Evolutionary conservation across 2,888 invertebrate species (phyloP).

Genomic region (Anticlea derivata): DNA sequence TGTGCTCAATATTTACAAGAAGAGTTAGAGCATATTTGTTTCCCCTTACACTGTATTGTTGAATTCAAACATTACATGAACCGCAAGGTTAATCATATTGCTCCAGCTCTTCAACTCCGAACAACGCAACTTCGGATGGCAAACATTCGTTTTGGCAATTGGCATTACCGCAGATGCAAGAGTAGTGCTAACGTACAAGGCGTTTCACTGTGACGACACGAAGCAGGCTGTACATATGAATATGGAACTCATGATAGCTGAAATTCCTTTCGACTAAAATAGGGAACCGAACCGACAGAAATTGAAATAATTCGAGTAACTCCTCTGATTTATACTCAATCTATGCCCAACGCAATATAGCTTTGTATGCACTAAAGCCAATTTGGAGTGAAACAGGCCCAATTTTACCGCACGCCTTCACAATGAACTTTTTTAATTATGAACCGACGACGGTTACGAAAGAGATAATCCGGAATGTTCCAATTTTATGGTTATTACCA

Average conservation of each 20-base stretch:
- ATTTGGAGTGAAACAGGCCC: constrained; percentile 10
- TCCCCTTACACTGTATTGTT: constrained; percentile 26
- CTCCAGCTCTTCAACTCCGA: constrained; percentile 27
- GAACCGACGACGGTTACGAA: constrained; percentile 33
- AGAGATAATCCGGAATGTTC: constrained; percentile 40
- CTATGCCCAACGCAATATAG: neutral
- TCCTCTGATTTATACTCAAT: too few species aligned
- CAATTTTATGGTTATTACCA: constrained; percentile 39
- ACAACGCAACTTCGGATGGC: constrained; percentile 37
- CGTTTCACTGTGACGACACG: constrained; percentile 4
- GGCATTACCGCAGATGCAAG: constrained; percentile 16
- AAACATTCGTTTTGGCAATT: constrained; percentile 41
- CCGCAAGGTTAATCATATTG: constrained; percentile 34
- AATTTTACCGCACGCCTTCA: constrained; percentile 28
- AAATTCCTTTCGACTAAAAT: too few species aligned
- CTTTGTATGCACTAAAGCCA: constrained; percentile 4
- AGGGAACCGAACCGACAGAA: too few species aligned
- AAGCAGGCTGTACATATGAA: neutral
- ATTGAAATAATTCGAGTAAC: too few species aligned
- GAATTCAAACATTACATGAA: constrained; percentile 39
- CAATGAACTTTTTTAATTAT: constrained; percentile 43
- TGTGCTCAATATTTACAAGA: constrained; percentile 5
- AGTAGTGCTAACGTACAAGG: neutral
- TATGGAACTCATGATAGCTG: neutral
- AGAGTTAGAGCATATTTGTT: constrained; percentile 31